Evolutionary conservation across 2,888 invertebrate species (phyloP), one percentile per base, ranked within the genome.

Genomic region (Cetonia aurata): DNA sequence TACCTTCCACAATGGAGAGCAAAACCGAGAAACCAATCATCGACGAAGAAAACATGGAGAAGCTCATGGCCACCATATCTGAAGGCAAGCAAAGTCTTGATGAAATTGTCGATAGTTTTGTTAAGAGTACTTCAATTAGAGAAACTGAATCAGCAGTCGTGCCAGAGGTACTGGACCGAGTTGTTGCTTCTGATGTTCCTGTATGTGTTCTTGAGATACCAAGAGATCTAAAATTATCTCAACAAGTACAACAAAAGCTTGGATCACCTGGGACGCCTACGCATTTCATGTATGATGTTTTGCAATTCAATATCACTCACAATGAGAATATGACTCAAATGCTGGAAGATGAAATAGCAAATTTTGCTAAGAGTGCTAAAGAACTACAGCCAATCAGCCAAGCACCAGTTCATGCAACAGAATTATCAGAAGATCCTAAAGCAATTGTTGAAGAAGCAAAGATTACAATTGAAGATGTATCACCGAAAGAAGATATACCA

Each of bases 301-400:
- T 71, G 15, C 68, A 71, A 19, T 71, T 33, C 41, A 65, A 71
- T 19, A 65, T 71, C 15, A 52, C 17, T n/a, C 68, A 68, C 33
- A 68, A 46, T 9, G 9, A 57, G 6, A 37, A 56, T 37, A 68
- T 71, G 71, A 69, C 68, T 9, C 57, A 65, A 13, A 65, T 69
- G 62, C 46, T 71, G 48, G 50, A 71, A 65, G 53, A 33, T 31
- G 71, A 71, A 69, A 71, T 71, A 12, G 71, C 62, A 17, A 15
- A 42, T 48, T 71, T 71, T 42, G 71, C 71, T 33, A 62, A 68
- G 15, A 12, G 57, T 10, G n/a, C 68, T 3, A 46, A 62, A 31
- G 9, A 19, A 25, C 25, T 12, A 1, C 9, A 52, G 17, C 52
- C 25, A 4, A 33, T 9, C 1, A 12, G 12, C 15, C 17, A 37